Evolutionary conservation across 2,888 invertebrate species (phyloP), one percentile per base, ranked within the genome.

Genomic region (Plebejus argus): DNA sequence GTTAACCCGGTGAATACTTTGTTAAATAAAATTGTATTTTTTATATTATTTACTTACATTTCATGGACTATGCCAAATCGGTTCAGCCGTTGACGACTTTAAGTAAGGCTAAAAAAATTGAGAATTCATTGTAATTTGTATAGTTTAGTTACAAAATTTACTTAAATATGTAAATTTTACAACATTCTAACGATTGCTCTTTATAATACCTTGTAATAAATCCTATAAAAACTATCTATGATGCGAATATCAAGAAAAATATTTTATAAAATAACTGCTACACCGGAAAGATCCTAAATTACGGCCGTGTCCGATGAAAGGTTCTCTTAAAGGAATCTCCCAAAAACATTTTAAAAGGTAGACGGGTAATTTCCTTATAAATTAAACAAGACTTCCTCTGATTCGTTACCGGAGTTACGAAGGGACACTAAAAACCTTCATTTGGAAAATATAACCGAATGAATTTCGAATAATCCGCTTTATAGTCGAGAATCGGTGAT

Each of bases 381-480:
- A 72, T 45, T 72, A 39, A 72, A 72, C 72, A 72, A 72, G 45
- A 72, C 72, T 45, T 72, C 72, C 72, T 45, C 23, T 15, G 23
- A 72, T 72, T 35, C 23, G 45, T n/a, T 45, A 6, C 72, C 45
- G 45, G 15, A 39, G 39, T 39, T 12, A 20, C 39, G 39, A 45
- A 23, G 72, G 45, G 72, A 39, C 23, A 72, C 72, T 20, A 72
- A 72, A 45, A 72, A 72, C 45, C 39, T 72, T 72, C 39, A 72
- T 49, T 45, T 72, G 23, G 23, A 72, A 45, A 72, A 72, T 72
- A 72, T 72, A 72, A 72, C 39, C 23, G 18, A 72, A 72, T 72
- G 23, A 45, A 20, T 23, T 45, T 45, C 39, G 45, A 76, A 76
- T 70, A 77, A 78, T 66, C 66, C 66, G 66, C 18, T 71, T 39